Evolutionary conservation across 2,797 vertebrate species (phyloP).

Genomic region (Sphenodon punctatus): DNA sequence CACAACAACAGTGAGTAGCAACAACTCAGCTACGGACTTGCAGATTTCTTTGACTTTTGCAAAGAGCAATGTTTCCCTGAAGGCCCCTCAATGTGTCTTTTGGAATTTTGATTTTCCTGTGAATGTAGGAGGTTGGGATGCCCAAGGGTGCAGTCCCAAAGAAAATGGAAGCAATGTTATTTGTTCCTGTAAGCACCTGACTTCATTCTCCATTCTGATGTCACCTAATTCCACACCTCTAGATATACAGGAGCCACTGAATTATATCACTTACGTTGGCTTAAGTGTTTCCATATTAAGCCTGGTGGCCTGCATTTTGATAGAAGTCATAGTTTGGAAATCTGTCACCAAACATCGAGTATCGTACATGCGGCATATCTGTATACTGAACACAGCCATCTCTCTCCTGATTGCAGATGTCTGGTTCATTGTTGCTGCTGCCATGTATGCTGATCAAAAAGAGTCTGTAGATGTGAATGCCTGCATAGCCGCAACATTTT

Average conservation of each 20-base stretch:
- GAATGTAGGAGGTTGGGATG: slow-evolving; percentile 77
- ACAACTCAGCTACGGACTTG: slow-evolving; percentile 3
- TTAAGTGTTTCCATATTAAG: slow-evolving; percentile 85
- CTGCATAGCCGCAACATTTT: slow-evolving; percentile 85
- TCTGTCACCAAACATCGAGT: slow-evolving; percentile 84
- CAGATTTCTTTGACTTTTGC: slow-evolving; percentile 78
- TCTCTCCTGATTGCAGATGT: slow-evolving; percentile 87
- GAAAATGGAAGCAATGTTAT: background rate
- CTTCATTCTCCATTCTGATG: slow-evolving; percentile 92
- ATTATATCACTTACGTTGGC: slow-evolving; percentile 83
- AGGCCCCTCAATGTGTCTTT: slow-evolving; percentile 81
- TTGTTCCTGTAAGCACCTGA: slow-evolving; percentile 87
- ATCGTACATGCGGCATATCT: slow-evolving; percentile 86
- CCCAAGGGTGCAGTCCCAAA: slow-evolving; percentile 70
- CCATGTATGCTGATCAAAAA: slow-evolving; percentile 57
- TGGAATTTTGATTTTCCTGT: slow-evolving; percentile 85
- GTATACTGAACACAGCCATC: slow-evolving; percentile 86
- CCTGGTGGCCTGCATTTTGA: slow-evolving; percentile 83
- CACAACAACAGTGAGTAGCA: slow-evolving; percentile 72
- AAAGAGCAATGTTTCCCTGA: slow-evolving; percentile 59
- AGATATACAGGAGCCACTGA: slow-evolving; percentile 42
- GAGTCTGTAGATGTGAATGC: slow-evolving; percentile 37
- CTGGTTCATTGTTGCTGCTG: slow-evolving; percentile 85
- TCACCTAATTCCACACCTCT: slow-evolving; percentile 55
- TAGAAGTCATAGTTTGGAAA: slow-evolving; percentile 89